A percentile compares a stretch with the other conserved stretches of the same genome.
These are phyloP conservation scores for Cantharis lateralis DNA, from an alignment of 2,888 invertebrate species.

Conservation along the genomic window DNA sequence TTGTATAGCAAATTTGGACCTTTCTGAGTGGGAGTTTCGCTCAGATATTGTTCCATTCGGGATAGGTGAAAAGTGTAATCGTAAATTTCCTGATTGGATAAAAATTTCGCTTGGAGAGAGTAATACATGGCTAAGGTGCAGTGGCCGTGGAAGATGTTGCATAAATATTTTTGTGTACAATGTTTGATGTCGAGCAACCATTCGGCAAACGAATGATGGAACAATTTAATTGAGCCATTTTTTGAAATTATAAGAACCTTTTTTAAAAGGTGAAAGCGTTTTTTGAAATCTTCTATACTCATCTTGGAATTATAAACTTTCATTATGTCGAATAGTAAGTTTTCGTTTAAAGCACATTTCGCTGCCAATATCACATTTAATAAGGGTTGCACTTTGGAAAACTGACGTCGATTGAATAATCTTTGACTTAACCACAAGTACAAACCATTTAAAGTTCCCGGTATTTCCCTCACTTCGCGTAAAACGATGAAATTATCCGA, in stretches of 20 bases:
- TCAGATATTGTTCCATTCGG: constrained; percentile 67
- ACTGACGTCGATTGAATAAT: constrained; percentile 86
- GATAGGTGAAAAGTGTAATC: constrained; percentile 74
- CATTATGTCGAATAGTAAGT: constrained; percentile 80
- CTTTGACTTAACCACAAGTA: constrained; percentile 95
- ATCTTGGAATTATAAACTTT: constrained; percentile 80
- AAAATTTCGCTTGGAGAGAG: constrained; percentile 68
- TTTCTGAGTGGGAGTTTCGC: constrained; percentile 56
- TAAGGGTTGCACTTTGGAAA: constrained; percentile 83
- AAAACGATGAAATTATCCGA: constrained; percentile 91
- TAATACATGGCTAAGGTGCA: constrained; percentile 86
- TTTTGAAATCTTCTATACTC: constrained; percentile 78
- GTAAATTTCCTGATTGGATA: constrained; percentile 76
- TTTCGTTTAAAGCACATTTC: constrained; percentile 80
- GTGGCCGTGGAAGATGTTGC: constrained; percentile 85
- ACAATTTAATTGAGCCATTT: constrained; percentile 71
- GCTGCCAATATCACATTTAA: constrained; percentile 88
- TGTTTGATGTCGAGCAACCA: constrained; percentile 98
- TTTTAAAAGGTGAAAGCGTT: constrained; percentile 74
- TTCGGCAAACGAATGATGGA: constrained; percentile 93
- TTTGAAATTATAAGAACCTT: constrained; percentile 64
- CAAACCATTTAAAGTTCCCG: constrained; percentile 92
- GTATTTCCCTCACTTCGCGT: constrained; percentile 90
- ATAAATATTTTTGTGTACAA: constrained; percentile 92
- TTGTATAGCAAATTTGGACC: constrained; percentile 48